phyloP scores from a whole-genome alignment of 2,113 vertebrate genomes.

The Amphiprion ocellaris region DNA sequence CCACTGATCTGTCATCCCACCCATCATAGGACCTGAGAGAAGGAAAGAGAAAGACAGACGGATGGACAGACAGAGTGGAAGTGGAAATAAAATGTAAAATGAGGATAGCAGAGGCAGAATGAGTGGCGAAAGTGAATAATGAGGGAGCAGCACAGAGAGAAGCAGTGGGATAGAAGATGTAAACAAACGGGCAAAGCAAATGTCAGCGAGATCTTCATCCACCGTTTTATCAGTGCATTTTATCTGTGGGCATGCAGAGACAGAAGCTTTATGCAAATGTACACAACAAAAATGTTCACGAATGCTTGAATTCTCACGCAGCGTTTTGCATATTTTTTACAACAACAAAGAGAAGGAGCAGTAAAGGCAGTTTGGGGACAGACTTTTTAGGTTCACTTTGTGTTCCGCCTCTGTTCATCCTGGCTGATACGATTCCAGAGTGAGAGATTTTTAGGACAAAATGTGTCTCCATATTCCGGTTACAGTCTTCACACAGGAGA shows the following conservation, averaged over 20 bases:
- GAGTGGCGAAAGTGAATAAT: background rate
- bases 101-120: background rate
- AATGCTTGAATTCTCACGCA: background rate
- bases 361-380: background rate
- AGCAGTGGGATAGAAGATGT: background rate
- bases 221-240: background rate
- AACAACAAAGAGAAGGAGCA: too few relatives aligned
- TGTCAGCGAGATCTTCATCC: constrained; percentile 1
- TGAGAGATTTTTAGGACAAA: too few relatives aligned
- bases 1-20: constrained; percentile 70
- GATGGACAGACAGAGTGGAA: constrained; percentile 8
- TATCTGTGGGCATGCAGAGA: background rate
- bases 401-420: too few relatives aligned
- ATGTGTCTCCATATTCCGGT: background rate
- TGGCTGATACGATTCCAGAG: too few relatives aligned
- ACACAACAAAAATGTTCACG: background rate
- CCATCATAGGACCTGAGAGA: constrained; percentile 71
- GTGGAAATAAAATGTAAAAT: too few relatives aligned
- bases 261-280: background rate
- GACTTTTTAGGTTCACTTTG: background rate
- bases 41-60: background rate
- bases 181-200: constrained; percentile 10
- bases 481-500: background rate
- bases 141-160: constrained; percentile 11
- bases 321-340: too few relatives aligned